Base-by-base conservation (phyloP, 2,888 invertebrate genomes). In the Synanthedon formicaeformis region DNA sequence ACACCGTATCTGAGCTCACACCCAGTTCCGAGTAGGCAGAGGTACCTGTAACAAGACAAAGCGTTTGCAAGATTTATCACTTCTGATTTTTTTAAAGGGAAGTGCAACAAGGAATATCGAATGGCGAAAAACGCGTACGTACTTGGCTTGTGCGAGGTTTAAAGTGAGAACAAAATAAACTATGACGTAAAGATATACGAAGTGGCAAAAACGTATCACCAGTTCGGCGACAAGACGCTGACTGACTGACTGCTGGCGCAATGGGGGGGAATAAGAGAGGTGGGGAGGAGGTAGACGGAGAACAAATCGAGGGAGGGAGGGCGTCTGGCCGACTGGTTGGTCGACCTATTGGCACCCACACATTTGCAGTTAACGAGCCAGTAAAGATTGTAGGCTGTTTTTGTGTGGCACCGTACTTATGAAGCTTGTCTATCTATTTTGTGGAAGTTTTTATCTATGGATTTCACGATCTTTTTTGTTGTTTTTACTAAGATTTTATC, bases 41-140 rank as follows among this genome's bases (percentile, higher is more conserved):
- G 54, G 78, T 86, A 85, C 86, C 86, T 87, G 85, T 75, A 86
- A 86, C 82, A 83, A 87, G 82, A 85, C 85, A 86, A 84, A 84
- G 83, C 82, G 67, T 66, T 72, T 67, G 73, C 82, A 73, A 81
- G 74, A 75, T 73, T 71, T 67, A 71, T 57, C 67, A 67, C 56
- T 57, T 51, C 55, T 50, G 58, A 65, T 62, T 51, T 60, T 58
- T 58, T 61, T 5, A 5, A 64, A 54, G 60, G 53, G 60, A 65
- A 51, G 58, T 60, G 56, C 60, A 34, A 34, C 65, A 64, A 51
- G 54, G 54, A 54, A 55, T 60, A 53, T 59, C 57, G 55, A 60
- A 64, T 57, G 53, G 57, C 55, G 49, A 55, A 60, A 69, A 59
- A 67, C 66, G 71, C 67, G 68, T 60, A 62, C 60, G 54, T 68